Base-by-base conservation (phyloP, 2,888 invertebrate genomes). In the Spilosoma lubricipeda region DNA sequence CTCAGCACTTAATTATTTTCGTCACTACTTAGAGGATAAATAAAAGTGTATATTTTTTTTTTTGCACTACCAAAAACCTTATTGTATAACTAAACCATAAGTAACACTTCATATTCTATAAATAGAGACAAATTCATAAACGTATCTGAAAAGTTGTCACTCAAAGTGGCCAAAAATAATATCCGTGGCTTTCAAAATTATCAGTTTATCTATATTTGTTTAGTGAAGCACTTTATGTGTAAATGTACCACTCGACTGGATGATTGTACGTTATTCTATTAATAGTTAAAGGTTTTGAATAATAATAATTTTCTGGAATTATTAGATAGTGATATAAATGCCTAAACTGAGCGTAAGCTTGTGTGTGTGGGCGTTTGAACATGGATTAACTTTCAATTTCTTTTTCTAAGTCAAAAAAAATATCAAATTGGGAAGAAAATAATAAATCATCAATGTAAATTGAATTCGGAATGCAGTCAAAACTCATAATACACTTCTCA, bases 141-240 rank as follows among this genome's bases (percentile, higher is more conserved):
- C 56, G 71, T 84, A 85, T 85, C 85, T 78, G 27, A 11, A 70
- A 59, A 67, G 75, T 74, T 85, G 85, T 83, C 85, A 82, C 78
- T 82, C 84, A 86, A 78, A 76, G 77, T 73, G 77, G 75, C 79
- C 75, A 71, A 82, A 85, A 85, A 86, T 82, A 82, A 84, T 84
- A 80, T 81, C 70, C 74, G 70, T 67, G 70, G 80, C 83, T 84
- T 85, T 83, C 79, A 80, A 30, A 67, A 1, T 80, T 85, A 86
- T 84, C 85, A 56, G 67, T 72, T 71, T 83, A 86, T 86, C 86
- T 76, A 59, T 78, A 79, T 84, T 84, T 78, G 79, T 78, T 81
- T 77, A 80, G 71, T 52, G 73, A 80, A 81, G 83, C 82, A 78
- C 72, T 75, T 72, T 72, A 71, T 70, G 73, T 70, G 64, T 67